Base-by-base conservation (phyloP, 2,888 invertebrate species). In the Brachylomia viminalis region DNA sequence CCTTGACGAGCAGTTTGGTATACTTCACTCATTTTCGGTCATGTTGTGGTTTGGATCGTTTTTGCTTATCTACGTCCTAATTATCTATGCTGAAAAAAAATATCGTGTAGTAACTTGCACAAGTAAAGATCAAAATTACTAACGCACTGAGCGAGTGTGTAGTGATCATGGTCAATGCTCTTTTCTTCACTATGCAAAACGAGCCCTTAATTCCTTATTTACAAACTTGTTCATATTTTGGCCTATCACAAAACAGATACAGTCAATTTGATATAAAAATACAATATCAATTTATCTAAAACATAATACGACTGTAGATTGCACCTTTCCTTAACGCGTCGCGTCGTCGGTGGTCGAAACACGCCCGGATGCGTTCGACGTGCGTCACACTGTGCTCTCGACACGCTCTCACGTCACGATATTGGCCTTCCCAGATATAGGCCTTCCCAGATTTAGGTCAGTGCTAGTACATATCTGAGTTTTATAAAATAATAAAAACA, bases 361-460 rank as follows among this genome's bases (percentile, higher is more conserved):
- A 65, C 58, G 74, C 47, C 65, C 59, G n/a, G 17, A 20, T 58
- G 71, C 61, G 42, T 73, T 42, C 67, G 38, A 75, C 42, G 71
- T 72, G 66, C 75, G 75, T 84, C 72, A 84, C 49, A 33, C 30
- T n/a, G 58, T 72, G 72, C 54, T 66, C 56, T 13, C 30, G 62
- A 81, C 72, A 82, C 54, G 67, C 64, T 67, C 20, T 65, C 52
- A 71, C 72, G 67, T 66, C 72, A 80, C 62, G 5, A 30, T 5
- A 10, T 56, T 84, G 64, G 49, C 80, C 71, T 20, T 68, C 71
- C 61, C 62, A 84, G 52, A 62, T 56, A 68, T 68, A 77, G 78
- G 67, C 38, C 38, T 15, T 42, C 5, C 47, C 58, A 66, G 65
- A 83, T 62, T 67, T 62, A 61, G 70, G 69, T 80, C 79, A 79